phyloP scores from a whole-genome alignment of 2,888 invertebrate species.

The Spodoptera picta region DNA sequence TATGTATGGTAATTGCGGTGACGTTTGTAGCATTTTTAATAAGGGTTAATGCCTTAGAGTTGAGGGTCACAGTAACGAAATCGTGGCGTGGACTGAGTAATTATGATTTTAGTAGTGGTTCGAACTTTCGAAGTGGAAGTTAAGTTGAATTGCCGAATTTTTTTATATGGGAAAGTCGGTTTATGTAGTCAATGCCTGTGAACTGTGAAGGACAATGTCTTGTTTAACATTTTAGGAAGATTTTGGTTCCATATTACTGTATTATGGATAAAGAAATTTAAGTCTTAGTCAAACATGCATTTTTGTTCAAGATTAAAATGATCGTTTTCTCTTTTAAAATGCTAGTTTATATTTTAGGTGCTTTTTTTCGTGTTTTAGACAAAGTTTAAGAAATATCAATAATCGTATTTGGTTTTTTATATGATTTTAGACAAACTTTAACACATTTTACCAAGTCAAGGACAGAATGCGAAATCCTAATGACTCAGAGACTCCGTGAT shows the following conservation, averaged over 20 bases:
- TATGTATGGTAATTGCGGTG: slow-evolving; percentile 71
- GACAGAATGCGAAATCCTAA: slow-evolving; percentile 25
- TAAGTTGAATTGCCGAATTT: no score
- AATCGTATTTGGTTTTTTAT: no score
- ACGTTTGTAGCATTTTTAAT: slow-evolving; percentile 62
- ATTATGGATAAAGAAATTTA: no score
- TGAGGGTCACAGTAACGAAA: slow-evolving; percentile 41
- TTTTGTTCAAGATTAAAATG: no score
- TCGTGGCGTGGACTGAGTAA: slow-evolving; percentile 22
- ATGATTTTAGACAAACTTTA: slow-evolving; percentile 16
- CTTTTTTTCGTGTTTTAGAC: neutral
- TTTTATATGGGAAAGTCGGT: no score
- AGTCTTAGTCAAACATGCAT: no score
- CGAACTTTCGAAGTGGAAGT: no score
- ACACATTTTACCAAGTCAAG: slow-evolving; percentile 40
- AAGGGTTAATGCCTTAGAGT: slow-evolving; percentile 50
- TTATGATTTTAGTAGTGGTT: slow-evolving; percentile 15
- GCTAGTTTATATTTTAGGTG: slow-evolving; percentile 9
- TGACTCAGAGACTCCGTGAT: slow-evolving; percentile 16
- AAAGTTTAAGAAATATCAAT: no score
- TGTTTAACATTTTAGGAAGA: no score
- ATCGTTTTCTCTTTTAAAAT: neutral
- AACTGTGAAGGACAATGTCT: no score
- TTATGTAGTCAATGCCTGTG: no score
- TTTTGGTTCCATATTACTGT: no score